phyloP scores from a whole-genome alignment of 2,888 invertebrate species.

The Eucriotettix oculatus region DNA sequence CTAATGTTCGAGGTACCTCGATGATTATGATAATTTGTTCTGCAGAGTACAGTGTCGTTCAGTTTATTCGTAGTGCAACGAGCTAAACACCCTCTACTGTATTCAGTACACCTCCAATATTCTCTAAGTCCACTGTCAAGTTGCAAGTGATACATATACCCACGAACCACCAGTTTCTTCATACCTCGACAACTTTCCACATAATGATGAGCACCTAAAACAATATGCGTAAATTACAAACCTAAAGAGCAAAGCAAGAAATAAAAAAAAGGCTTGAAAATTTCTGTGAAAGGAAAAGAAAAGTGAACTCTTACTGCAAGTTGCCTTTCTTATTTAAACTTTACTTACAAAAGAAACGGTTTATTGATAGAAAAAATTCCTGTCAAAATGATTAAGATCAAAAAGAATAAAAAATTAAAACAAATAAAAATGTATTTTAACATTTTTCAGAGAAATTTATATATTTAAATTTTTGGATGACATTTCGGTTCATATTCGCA shows the following conservation, averaged over 20 bases:
- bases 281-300: no score
- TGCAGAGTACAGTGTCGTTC: not conserved
- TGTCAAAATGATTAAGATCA: no score
- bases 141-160: not conserved
- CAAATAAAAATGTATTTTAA: no score
- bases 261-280: no score
- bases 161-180: not conserved
- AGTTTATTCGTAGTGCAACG: not conserved
- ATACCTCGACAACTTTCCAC: not conserved
- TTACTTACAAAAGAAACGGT: no score
- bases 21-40: not conserved
- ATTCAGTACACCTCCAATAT: conserved; percentile 1
- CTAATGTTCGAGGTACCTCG: not conserved
- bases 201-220: not conserved
- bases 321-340: no score
- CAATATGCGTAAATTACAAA: not conserved
- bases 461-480: no score
- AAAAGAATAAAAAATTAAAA: no score
- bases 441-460: no score
- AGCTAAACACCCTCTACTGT: not conserved
- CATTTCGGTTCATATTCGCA: no score
- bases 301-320: no score
- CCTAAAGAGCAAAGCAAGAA: not conserved
- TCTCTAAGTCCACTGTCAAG: not conserved
- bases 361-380: no score